Evolutionary conservation across 1,140 invertebrate species (phyloP).

Genomic region (Heliothis virescens): DNA sequence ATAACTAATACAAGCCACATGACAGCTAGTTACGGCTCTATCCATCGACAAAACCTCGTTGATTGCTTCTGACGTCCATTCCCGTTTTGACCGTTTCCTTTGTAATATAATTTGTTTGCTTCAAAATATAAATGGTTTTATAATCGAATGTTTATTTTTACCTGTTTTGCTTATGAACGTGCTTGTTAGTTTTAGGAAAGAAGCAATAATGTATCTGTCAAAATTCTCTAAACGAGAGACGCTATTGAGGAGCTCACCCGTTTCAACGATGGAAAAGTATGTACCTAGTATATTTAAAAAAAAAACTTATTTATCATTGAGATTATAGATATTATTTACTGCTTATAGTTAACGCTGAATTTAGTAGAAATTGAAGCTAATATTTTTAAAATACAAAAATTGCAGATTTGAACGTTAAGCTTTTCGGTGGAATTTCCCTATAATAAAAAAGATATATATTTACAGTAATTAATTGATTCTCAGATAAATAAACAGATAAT

Average conservation of each 20-base stretch:
- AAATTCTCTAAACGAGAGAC: background rate
- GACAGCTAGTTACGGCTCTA: conserved; percentile 12
- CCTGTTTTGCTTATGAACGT: background rate
- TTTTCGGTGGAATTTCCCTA: no score
- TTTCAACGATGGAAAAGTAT: background rate
- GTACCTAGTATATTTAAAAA: background rate
- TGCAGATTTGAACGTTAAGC: no score
- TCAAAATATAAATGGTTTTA: conserved; percentile 19
- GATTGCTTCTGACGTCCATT: conserved; percentile 20
- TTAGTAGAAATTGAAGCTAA: background rate
- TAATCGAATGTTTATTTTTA: conserved; percentile 33
- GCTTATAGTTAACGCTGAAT: background rate
- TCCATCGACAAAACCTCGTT: conserved; percentile 1
- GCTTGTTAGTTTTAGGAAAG: conserved; percentile 2
- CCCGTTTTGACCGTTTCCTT: conserved; percentile 23
- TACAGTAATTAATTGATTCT: no score
- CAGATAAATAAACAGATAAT: no score
- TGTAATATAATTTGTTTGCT: conserved; percentile 28
- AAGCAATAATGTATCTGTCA: background rate
- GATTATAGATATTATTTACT: background rate
- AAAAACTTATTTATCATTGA: background rate
- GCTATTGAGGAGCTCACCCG: background rate
- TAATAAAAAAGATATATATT: no score
- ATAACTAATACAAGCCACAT: background rate
- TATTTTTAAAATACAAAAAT: no score